Evolutionary conservation across 2,888 invertebrate genomes (phyloP).

Genomic region (Agonopterix heracliana): DNA sequence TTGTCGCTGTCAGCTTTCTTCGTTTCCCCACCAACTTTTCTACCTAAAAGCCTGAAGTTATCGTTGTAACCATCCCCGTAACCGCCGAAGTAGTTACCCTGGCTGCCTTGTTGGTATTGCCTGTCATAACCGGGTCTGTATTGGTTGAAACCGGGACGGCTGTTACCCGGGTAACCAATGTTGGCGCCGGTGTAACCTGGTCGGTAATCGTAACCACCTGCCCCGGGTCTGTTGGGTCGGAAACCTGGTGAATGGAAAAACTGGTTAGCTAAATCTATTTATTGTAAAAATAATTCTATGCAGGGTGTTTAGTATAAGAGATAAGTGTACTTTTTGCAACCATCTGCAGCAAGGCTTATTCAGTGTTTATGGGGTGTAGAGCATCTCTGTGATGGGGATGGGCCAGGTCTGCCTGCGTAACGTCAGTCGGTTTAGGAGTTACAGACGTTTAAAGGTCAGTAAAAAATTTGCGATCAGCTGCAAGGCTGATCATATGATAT

Average conservation of each 20-base stretch:
- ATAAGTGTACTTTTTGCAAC: too few species aligned
- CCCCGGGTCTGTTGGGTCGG: constrained; percentile 39
- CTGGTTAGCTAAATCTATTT: too few species aligned
- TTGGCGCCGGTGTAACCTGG: constrained; percentile 23
- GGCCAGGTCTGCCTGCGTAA: too few species aligned
- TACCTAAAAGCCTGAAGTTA: constrained; percentile 43
- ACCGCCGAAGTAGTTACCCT: constrained; percentile 48
- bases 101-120: constrained; percentile 30
- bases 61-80: constrained; percentile 48
- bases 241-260: constrained; percentile 28
- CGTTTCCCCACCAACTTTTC: constrained; percentile 47
- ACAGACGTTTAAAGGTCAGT: too few species aligned
- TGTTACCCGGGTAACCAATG: constrained; percentile 21
- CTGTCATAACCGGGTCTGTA: constrained; percentile 24
- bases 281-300: too few species aligned
- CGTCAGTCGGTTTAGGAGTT: too few species aligned
- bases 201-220: constrained; percentile 32
- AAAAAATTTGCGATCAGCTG: too few species aligned
- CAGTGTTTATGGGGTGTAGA: too few species aligned
- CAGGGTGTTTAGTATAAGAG: too few species aligned
- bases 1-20: constrained; percentile 32
- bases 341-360: too few species aligned
- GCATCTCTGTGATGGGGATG: too few species aligned
- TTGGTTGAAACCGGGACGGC: constrained; percentile 19
- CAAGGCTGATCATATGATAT: too few species aligned